Conservation (phyloP, 2,113 vertebrate genomes). For the Alligator mississippiensis region DNA sequence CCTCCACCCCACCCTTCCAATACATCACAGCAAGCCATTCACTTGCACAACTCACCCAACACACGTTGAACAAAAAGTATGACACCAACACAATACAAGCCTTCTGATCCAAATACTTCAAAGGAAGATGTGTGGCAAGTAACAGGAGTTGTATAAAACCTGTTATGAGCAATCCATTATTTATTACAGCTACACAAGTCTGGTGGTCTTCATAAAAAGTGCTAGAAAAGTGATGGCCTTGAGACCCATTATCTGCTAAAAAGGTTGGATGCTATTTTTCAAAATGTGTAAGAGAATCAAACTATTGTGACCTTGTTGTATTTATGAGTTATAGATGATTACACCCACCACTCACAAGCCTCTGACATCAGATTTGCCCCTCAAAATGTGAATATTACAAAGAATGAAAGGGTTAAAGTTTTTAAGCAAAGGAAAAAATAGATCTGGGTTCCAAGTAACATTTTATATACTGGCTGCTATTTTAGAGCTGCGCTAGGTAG, state of each 20-base stretch:
- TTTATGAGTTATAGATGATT: conserved; percentile 16
- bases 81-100: conserved; percentile 33
- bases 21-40: conserved; percentile 4
- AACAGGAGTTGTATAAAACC: too few relatives aligned
- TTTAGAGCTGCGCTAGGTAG: background rate
- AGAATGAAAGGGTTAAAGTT: background rate
- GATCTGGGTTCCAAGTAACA: too few relatives aligned
- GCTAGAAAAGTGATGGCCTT: conserved; percentile 36
- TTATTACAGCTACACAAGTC: conserved; percentile 12
- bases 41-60: conserved; percentile 54
- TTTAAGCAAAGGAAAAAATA: background rate
- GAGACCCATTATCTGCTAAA: conserved; percentile 51
- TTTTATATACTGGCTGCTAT: background rate
- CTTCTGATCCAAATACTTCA: background rate
- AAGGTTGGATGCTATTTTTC: conserved; percentile 33
- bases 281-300: conserved; percentile 42
- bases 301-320: background rate
- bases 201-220: conserved; percentile 52
- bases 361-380: background rate
- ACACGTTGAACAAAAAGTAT: conserved; percentile 8
- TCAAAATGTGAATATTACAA: conserved; percentile 17
- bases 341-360: conserved; percentile 23
- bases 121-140: background rate
- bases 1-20: background rate
- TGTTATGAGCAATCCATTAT: conserved; percentile 46